Base-by-base conservation (phyloP, 1,140 invertebrate genomes). In the Cyphomyrmex costatus region DNA sequence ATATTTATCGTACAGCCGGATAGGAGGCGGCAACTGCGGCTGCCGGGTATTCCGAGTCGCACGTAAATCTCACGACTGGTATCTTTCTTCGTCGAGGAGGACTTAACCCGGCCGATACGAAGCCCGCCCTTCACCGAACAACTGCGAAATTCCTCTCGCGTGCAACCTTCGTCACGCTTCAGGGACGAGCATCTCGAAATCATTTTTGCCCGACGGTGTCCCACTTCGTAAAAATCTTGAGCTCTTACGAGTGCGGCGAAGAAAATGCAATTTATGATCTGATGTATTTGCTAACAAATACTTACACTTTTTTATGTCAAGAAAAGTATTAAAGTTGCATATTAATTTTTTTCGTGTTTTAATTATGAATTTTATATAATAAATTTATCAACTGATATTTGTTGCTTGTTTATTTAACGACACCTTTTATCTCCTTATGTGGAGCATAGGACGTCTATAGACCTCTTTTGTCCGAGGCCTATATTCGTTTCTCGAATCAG, bases 1-100 rank as follows among this genome's bases (percentile, higher is more conserved):
- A 86, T 89, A 88, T 92, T 92, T 91, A 92, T 92, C 82, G 88
- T 84, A 36, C 70, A 49, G 70, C 66, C 65, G 27, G 24, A 63
- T 27, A 42, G 36, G n/a, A 61, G n/a, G 56, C 65, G 36, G 49
- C n/a, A 58, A 36, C 77, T 21, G 19, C 58, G 46, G 21, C 58
- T 49, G 86, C 74, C 58, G 78, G 53, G 76, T 76, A 83, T 84
- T 77, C 51, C 27, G 10, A 56, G 51, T 74, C 36, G 63, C 58
- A 56, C 66, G 71, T 87, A 88, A 88, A 88, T 87, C 87, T 87
- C 21, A 16, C 56, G 42, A 56, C 21, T 53, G 21, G 30, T 24
- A 61, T 86, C 42, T 76, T 51, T 88, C 21, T 68, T 76, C n/a
- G 53, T 73, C 24, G 66, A n/a, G 10, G 27, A 65, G 42, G 14